Evolutionary conservation across 2,888 invertebrate species (phyloP).

Genomic region (Phyllotreta striolata): DNA sequence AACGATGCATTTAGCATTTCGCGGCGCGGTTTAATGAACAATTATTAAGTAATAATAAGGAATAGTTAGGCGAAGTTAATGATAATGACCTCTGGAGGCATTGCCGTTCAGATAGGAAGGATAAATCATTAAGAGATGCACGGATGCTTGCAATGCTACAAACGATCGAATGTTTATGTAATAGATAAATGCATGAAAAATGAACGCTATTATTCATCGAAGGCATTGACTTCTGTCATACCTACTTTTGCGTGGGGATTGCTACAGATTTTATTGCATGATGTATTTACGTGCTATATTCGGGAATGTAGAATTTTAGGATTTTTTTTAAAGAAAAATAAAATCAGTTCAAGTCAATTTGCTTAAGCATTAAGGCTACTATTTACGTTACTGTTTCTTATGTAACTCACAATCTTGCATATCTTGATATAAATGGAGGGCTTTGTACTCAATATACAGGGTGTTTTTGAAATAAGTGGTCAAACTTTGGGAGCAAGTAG

Average conservation of each 20-base stretch:
- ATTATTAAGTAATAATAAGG: slow-evolving; percentile 34
- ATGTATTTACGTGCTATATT: too few species aligned
- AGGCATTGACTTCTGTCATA: background rate
- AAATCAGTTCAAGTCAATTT: too few species aligned
- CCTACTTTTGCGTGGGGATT: slow-evolving; percentile 1
- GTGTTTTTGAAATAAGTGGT: too few species aligned
- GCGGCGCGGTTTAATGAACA: slow-evolving; percentile 29
- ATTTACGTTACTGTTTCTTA: too few species aligned
- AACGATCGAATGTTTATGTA: slow-evolving; percentile 17
- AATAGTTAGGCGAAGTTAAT: slow-evolving; percentile 30
- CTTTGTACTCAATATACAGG: too few species aligned
- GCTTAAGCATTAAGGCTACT: too few species aligned
- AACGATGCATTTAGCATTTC: slow-evolving; percentile 27
- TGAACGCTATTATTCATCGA: background rate
- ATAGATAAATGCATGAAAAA: slow-evolving; percentile 7
- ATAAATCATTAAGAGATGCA: slow-evolving; percentile 28
- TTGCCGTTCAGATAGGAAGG: slow-evolving; percentile 29
- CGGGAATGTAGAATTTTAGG: too few species aligned
- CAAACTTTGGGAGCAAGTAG: too few species aligned
- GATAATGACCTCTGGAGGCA: slow-evolving; percentile 33
- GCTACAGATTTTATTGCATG: too few species aligned
- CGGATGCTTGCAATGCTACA: slow-evolving; percentile 24
- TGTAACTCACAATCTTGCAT: too few species aligned
- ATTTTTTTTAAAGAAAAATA: too few species aligned
- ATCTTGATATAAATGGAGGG: too few species aligned